Evolutionary conservation across 2,797 vertebrate species (phyloP).

Genomic region (Gila robusta): DNA sequence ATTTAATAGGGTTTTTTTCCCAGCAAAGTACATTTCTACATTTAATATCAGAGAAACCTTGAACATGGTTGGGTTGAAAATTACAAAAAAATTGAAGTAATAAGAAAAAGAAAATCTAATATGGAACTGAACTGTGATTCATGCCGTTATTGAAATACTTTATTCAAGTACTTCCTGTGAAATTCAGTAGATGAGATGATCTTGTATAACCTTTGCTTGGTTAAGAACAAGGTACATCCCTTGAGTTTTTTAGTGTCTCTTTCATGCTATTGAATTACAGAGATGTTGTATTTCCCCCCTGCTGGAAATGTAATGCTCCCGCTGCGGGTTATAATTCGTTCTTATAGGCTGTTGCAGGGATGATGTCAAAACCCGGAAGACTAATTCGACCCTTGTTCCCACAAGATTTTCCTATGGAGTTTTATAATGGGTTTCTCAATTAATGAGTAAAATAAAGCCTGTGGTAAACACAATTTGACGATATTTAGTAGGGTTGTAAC

Average conservation of each 20-base stretch:
- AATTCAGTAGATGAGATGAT: background rate
- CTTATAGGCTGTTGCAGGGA: background rate
- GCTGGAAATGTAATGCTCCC: slow-evolving; percentile 11
- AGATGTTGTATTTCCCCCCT: slow-evolving; percentile 18
- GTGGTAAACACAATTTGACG: background rate
- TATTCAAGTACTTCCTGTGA: background rate
- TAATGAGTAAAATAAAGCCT: background rate
- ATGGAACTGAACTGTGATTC: background rate
- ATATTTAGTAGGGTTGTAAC: background rate
- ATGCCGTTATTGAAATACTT: background rate
- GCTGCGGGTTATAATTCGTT: background rate
- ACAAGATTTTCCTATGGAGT: background rate
- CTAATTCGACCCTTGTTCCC: background rate
- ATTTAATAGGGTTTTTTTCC: background rate
- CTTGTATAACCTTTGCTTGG: background rate
- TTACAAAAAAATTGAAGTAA: background rate
- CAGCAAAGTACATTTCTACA: slow-evolving; percentile 8
- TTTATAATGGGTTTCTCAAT: background rate
- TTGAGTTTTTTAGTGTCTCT: background rate
- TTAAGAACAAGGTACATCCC: slow-evolving; percentile 23
- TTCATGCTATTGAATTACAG: slow-evolving; percentile 23
- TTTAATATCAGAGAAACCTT: slow-evolving; percentile 17
- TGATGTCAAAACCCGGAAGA: background rate
- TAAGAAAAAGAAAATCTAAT: background rate
- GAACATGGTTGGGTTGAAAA: background rate